Percentiles rank a stretch among this genome's conserved stretches.
Conservation (phyloP, 2,797 vertebrate species). For the Mastacembelus armatus region DNA sequence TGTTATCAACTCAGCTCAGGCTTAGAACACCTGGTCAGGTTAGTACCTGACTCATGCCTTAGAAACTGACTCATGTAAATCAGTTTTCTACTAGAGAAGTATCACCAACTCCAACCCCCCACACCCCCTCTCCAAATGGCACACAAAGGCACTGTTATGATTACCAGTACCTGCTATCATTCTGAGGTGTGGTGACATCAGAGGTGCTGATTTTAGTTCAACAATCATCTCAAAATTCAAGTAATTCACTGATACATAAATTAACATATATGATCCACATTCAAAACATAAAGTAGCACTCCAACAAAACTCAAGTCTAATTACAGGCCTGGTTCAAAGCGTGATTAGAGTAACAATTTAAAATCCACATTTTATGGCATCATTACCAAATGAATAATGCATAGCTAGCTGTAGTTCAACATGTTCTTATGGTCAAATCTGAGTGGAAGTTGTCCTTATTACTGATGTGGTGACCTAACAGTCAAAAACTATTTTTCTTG, state of each 20-base stretch:
- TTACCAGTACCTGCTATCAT: background rate
- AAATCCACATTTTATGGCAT: background rate
- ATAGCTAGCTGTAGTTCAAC: too few species aligned
- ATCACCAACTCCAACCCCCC: background rate
- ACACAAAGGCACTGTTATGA: background rate
- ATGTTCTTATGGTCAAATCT: too few species aligned
- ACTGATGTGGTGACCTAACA: too few species aligned
- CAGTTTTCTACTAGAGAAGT: background rate
- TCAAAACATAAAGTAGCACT: background rate
- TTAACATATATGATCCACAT: background rate
- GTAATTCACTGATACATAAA: background rate
- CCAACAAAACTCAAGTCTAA: background rate
- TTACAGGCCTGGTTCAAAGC: background rate
- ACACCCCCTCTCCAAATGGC: background rate
- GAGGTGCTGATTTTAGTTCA: background rate
- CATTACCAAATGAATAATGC: too few species aligned
- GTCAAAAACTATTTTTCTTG: too few species aligned
- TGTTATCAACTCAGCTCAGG: slow-evolving; percentile 7
- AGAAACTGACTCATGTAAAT: slow-evolving; percentile 9
- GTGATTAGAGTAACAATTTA: background rate
- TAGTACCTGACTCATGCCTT: too few species aligned
- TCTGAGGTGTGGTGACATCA: background rate
- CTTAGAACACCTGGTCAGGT: background rate
- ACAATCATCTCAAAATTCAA: background rate
- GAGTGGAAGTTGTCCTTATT: too few species aligned